phyloP scores from a whole-genome alignment of 2,113 vertebrate genomes.

The Serinus canaria region DNA sequence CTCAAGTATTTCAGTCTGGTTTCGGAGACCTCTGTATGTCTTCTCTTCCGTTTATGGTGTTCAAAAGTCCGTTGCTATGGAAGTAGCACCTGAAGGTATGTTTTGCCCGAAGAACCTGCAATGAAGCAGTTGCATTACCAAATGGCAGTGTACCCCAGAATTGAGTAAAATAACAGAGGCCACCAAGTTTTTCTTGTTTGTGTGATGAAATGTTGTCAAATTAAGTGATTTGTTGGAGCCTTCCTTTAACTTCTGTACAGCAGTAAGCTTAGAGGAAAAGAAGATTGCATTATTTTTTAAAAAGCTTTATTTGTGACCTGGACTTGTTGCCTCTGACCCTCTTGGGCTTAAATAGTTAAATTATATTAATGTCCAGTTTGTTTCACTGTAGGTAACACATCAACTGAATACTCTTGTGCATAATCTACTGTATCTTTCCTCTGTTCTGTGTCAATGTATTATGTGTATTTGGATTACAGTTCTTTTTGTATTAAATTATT shows the following conservation, averaged over 20 bases:
- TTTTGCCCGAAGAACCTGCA: constrained; percentile 8
- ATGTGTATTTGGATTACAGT: constrained; percentile 60
- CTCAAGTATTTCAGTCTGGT: neutral
- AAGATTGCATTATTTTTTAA: constrained; percentile 48
- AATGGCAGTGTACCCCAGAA: constrained; percentile 7
- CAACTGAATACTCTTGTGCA: constrained; percentile 63
- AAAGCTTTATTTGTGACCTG: constrained; percentile 67
- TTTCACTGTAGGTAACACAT: constrained; percentile 65
- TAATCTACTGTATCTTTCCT: constrained; percentile 71
- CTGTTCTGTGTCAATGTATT: constrained; percentile 68
- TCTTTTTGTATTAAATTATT: constrained; percentile 79
- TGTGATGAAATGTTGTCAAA: constrained; percentile 60
- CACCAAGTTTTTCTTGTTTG: constrained; percentile 53
- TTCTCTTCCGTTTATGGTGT: neutral
- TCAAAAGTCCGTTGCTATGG: constrained; percentile 27
- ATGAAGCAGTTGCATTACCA: constrained; percentile 13
- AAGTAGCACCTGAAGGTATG: constrained; percentile 4
- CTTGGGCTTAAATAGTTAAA: constrained; percentile 58
- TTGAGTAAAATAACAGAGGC: constrained; percentile 40
- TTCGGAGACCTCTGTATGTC: constrained; percentile 51
- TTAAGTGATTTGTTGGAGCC: constrained; percentile 56
- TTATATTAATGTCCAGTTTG: constrained; percentile 63
- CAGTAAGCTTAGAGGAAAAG: constrained; percentile 57
- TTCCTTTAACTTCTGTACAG: constrained; percentile 62
- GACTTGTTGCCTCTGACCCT: constrained; percentile 62